Conservation (phyloP, 2,113 vertebrate species). For the Numida meleagris region DNA sequence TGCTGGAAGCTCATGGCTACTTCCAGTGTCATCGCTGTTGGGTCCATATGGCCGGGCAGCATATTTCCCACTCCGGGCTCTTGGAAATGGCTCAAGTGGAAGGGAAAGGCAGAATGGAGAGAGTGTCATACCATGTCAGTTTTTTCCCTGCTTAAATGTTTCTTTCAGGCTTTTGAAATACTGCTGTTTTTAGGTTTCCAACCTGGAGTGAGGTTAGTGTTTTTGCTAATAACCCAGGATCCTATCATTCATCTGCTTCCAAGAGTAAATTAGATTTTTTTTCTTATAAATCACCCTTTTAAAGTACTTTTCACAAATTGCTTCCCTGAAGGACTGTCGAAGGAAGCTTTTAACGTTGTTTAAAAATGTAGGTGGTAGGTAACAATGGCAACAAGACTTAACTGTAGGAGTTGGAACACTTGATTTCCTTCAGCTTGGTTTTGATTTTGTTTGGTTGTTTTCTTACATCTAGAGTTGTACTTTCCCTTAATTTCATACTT, state of each 20-base stretch:
- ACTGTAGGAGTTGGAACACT: neutral
- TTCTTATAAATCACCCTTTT: neutral
- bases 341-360: neutral
- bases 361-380: neutral
- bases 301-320: neutral
- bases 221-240: neutral
- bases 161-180: neutral
- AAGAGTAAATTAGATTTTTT: neutral
- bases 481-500: neutral
- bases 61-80: fast-evolving
- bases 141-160: neutral
- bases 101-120: neutral
- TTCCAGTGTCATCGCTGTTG: neutral
- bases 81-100: fast-evolving
- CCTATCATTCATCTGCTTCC: neutral
- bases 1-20: neutral
- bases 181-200: neutral
- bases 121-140: neutral
- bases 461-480: neutral
- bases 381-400: neutral
- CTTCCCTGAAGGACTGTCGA: neutral
- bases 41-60: neutral
- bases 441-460: neutral
- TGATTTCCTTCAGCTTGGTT: neutral
- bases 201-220: neutral